phyloP scores from a whole-genome alignment of 2,888 invertebrate genomes.

The Gortyna flavago region DNA sequence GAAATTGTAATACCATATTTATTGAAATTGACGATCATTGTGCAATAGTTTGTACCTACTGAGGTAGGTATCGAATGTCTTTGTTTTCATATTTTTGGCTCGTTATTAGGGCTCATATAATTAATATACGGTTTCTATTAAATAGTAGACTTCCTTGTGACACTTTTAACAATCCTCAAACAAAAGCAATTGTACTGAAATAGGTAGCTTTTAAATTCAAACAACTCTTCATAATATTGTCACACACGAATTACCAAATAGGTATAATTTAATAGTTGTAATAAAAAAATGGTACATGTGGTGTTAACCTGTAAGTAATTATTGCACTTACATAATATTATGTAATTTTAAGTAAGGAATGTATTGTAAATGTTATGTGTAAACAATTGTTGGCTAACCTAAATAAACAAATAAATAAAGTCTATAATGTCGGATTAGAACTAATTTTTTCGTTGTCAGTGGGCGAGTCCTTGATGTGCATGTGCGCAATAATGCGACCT shows the following conservation, averaged over 20 bases:
- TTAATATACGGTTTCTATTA: neutral
- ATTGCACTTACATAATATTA: no score
- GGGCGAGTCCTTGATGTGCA: constrained; percentile 54
- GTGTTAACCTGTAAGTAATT: no score
- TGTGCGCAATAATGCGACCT: constrained; percentile 57
- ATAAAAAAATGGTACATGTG: no score
- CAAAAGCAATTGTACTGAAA: neutral
- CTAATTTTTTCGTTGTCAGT: constrained; percentile 40
- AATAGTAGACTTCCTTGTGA: neutral
- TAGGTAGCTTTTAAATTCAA: neutral
- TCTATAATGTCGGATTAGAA: neutral
- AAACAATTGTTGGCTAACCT: neutral
- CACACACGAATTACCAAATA: no score
- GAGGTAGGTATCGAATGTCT: neutral
- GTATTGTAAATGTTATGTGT: no score
- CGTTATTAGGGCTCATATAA: neutral
- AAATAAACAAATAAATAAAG: neutral
- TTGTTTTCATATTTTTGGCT: neutral
- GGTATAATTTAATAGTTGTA: no score
- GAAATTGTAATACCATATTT: neutral
- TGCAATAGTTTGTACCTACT: neutral
- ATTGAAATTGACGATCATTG: constrained; percentile 5
- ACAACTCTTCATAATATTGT: no score
- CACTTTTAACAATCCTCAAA: neutral
- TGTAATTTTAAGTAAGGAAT: no score